Conservation (phyloP, 1,140 invertebrate genomes). For the Hyles vespertilio region DNA sequence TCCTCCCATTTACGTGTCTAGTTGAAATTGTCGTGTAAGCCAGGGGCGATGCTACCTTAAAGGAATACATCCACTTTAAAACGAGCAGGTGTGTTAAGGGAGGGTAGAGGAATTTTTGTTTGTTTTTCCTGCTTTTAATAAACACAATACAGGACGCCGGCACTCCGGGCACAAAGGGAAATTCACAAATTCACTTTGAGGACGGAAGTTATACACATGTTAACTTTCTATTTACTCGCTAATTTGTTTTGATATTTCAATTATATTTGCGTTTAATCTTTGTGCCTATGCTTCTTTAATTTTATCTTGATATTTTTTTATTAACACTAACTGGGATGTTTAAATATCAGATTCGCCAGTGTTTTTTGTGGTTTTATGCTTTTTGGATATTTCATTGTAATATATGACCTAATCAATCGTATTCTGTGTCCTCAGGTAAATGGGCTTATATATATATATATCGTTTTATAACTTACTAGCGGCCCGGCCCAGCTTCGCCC, state of each 20-base stretch:
- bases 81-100: conserved; percentile 5
- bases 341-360: no score
- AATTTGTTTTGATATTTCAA: no score
- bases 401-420: conserved; percentile 12
- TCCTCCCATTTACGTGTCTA: no score
- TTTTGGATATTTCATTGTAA: no score
- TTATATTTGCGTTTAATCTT: no score
- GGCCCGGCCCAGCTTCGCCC: no score
- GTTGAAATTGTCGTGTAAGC: conserved; percentile 9
- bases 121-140: conserved; percentile 57
- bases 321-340: no score
- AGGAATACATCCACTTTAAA: conserved; percentile 7
- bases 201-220: no score
- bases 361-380: no score
- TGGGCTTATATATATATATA: not conserved
- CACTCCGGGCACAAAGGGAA: conserved; percentile 45
- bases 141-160: conserved; percentile 41
- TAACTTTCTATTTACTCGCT: no score
- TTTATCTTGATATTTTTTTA: no score
- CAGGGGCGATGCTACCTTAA: conserved; percentile 11
- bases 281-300: no score
- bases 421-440: not conserved
- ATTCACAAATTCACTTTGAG: conserved; percentile 42
- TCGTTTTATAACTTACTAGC: not conserved
- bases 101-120: conserved; percentile 36